phyloP scores from a whole-genome alignment of 23 tunicate species.

The Trididemnum miniatum region DNA sequence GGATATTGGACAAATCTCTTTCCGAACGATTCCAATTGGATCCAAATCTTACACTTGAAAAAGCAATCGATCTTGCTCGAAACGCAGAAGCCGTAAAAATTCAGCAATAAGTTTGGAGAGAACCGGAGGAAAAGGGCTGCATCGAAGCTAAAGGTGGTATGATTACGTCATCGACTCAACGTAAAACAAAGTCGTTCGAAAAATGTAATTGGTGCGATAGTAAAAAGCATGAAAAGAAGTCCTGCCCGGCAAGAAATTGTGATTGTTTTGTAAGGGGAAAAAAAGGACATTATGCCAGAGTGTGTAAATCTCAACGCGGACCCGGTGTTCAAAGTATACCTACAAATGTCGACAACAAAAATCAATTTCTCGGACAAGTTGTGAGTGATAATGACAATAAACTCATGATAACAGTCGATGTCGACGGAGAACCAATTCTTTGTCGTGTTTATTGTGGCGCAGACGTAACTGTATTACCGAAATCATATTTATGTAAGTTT shows the following conservation, averaged over 20 bases:
- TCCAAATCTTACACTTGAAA: neutral
- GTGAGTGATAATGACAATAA: neutral
- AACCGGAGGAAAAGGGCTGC: neutral
- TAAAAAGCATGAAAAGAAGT: neutral
- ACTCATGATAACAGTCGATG: neutral
- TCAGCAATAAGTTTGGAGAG: neutral
- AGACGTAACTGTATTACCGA: neutral
- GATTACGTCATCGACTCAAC: neutral
- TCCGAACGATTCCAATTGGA: constrained; percentile 20
- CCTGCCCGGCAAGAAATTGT: neutral
- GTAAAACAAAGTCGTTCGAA: neutral
- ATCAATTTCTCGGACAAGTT: neutral
- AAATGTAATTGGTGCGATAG: neutral
- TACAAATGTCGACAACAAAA: neutral
- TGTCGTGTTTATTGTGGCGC: neutral
- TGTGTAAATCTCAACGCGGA: neutral
- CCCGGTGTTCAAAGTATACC: neutral
- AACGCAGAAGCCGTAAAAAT: neutral
- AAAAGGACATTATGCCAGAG: neutral
- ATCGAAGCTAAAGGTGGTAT: neutral
- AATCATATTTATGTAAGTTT: neutral
- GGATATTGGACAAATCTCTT: neutral
- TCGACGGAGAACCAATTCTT: neutral
- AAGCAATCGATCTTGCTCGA: neutral
- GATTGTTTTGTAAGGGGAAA: neutral